These are phyloP conservation scores for Physella acuta DNA, from an alignment of 1,140 invertebrate species.

Conservation along the genomic window DNA sequence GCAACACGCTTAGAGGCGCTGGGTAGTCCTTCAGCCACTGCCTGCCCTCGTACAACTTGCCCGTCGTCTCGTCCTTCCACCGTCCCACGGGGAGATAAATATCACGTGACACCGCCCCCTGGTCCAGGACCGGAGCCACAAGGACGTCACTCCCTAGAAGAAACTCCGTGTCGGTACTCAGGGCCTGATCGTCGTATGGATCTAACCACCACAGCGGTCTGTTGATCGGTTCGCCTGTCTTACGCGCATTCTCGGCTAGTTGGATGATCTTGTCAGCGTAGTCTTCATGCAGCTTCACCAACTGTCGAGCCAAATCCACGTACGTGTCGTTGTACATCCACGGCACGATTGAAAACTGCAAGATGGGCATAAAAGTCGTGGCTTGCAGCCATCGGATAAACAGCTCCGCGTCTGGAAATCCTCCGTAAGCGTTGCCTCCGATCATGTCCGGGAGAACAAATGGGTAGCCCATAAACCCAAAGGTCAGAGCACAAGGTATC, in stretches of 20 bases:
- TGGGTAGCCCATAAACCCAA: constrained; percentile 83
- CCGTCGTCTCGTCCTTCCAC: constrained; percentile 40
- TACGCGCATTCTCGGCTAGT: constrained; percentile 33
- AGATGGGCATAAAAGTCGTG: constrained; percentile 81
- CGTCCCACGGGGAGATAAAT: constrained; percentile 65
- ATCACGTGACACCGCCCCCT: constrained; percentile 69
- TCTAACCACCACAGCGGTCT: constrained; percentile 90
- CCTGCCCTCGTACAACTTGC: constrained; percentile 64
- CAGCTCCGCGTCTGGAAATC: constrained; percentile 67
- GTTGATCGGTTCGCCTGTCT: constrained; percentile 62
- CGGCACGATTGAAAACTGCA: constrained; percentile 87
- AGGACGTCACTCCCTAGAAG: constrained; percentile 80
- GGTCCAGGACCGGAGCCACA: constrained; percentile 78
- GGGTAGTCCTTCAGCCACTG: constrained; percentile 69
- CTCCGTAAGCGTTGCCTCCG: constrained; percentile 79
- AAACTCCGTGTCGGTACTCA: constrained; percentile 80
- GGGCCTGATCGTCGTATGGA: constrained; percentile 76
- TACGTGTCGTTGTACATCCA: constrained; percentile 80
- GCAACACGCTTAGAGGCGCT: constrained; percentile 57
- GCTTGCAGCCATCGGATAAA: constrained; percentile 86
- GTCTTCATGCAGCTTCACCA: constrained; percentile 71
- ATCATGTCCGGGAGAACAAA: constrained; percentile 91
- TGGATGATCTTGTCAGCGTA: constrained; percentile 54
- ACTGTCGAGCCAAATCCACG: constrained; percentile 68
- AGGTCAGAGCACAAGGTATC: constrained; percentile 77